Evolutionary conservation across 2,797 vertebrate species (phyloP).

Genomic region (Malurus leucopterus): DNA sequence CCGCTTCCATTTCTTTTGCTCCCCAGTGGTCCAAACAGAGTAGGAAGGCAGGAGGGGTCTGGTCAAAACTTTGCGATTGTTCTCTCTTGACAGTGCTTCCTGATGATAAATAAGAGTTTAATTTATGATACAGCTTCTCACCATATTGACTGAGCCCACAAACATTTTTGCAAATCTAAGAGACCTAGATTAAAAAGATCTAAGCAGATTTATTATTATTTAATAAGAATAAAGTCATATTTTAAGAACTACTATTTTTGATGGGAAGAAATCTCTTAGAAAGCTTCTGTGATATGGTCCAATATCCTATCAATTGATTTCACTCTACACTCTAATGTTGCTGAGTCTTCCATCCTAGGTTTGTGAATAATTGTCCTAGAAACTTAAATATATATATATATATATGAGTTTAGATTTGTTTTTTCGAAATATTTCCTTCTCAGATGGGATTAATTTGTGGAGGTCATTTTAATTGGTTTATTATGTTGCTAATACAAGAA

Average conservation of each 20-base stretch:
- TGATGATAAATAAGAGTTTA: neutral
- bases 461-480: neutral
- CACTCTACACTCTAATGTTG: neutral
- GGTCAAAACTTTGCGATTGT: neutral
- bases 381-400: neutral
- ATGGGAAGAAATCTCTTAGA: neutral
- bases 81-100: neutral
- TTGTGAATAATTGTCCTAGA: neutral
- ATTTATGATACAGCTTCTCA: neutral
- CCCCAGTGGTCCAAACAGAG: neutral
- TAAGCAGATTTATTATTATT: neutral
- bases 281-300: neutral
- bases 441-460: neutral
- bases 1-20: neutral
- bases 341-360: neutral
- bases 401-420: neutral
- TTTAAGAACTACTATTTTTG: neutral
- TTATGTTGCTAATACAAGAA: conserved; percentile 8
- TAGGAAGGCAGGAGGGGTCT: neutral
- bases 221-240: neutral
- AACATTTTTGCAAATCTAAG: neutral
- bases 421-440: neutral
- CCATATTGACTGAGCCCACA: neutral
- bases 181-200: neutral
- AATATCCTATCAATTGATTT: neutral